Conservation (phyloP, 2,113 vertebrate genomes). For the Melanocharis versteri region DNA sequence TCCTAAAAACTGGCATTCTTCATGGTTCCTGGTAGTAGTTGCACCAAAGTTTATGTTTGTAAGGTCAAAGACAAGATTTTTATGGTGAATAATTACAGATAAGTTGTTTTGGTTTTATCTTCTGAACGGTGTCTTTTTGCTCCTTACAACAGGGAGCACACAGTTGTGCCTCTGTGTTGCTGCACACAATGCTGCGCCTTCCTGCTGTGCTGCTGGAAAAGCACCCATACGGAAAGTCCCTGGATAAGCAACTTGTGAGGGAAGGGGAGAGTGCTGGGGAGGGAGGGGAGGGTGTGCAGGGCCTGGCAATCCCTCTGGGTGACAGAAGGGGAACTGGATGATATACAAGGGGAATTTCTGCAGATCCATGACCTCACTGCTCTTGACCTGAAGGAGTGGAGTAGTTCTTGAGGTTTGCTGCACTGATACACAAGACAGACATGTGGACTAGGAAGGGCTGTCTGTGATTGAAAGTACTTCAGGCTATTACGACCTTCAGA, state of each 20-base stretch:
- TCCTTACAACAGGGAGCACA: neutral
- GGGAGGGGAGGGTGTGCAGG: neutral
- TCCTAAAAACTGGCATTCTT: neutral
- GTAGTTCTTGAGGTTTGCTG: neutral
- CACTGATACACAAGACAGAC: neutral
- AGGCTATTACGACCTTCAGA: neutral
- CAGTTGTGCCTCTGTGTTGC: neutral
- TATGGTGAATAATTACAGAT: neutral
- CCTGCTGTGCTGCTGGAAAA: neutral
- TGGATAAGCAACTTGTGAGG: neutral
- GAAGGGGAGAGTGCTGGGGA: neutral
- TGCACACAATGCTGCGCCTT: neutral
- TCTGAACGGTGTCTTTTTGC: neutral
- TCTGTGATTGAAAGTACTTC: neutral
- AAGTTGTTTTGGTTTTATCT: neutral
- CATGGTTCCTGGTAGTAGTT: neutral
- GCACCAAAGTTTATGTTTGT: neutral
- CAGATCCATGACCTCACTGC: neutral
- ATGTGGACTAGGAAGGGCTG: neutral
- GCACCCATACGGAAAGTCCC: neutral
- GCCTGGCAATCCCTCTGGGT: accelerated
- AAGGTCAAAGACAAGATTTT: neutral
- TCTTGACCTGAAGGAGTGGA: neutral
- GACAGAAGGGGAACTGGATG: neutral
- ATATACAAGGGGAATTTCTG: neutral